Evolutionary conservation across 2,888 invertebrate species (phyloP).

Genomic region (Papilio gigon): DNA sequence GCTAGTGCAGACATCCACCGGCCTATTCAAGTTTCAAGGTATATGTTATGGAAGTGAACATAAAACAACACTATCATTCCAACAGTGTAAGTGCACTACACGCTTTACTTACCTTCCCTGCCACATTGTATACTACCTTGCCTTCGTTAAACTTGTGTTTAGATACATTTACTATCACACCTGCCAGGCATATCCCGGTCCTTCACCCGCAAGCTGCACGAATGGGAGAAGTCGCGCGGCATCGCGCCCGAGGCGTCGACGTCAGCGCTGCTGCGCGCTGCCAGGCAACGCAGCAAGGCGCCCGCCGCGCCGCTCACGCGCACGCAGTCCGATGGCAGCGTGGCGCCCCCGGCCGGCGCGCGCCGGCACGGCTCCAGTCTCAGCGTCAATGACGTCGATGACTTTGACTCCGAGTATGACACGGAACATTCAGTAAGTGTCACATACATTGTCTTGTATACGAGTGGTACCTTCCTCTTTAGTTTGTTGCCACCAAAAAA

Average conservation of each 20-base stretch:
- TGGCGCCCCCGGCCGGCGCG: conserved; percentile 82
- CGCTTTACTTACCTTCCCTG: not conserved
- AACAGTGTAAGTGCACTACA: not conserved
- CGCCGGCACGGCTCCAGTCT: conserved; percentile 87
- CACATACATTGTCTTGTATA: too few species aligned
- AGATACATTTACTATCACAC: not conserved
- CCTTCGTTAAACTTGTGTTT: too few species aligned
- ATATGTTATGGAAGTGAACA: conserved; percentile 49
- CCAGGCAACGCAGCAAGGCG: conserved; percentile 61
- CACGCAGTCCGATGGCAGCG: conserved; percentile 90
- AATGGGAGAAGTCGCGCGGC: conserved; percentile 95
- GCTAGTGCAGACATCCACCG: conserved; percentile 90
- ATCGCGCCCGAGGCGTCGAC: conserved; percentile 93
- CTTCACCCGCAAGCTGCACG: conserved; percentile 93
- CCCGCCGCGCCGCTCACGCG: conserved; percentile 81
- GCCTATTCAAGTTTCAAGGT: conserved; percentile 92
- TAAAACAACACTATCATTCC: not conserved
- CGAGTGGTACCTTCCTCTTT: not conserved
- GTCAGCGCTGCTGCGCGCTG: conserved; percentile 86
- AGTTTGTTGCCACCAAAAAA: too few species aligned
- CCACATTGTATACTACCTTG: too few species aligned
- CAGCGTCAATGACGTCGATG: conserved; percentile 88
- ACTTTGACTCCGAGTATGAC: conserved; percentile 82
- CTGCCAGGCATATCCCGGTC: conserved; percentile 88
- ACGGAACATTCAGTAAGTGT: conserved; percentile 70